Conservation (phyloP, 2,888 invertebrate genomes). For the Epirrhoe tristata region DNA sequence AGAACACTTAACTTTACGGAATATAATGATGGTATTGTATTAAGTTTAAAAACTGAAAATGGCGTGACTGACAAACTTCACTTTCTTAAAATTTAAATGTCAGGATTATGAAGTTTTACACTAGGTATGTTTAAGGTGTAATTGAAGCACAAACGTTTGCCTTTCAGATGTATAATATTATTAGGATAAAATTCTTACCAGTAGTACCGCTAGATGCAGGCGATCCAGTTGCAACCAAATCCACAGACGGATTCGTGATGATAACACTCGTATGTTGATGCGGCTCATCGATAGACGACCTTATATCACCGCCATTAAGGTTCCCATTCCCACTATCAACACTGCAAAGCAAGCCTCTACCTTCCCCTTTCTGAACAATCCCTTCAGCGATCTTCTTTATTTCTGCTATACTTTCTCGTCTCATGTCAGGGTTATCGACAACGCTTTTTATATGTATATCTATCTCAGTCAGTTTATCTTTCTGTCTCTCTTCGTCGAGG, state of each 20-base stretch:
- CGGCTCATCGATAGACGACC: slow-evolving; percentile 69
- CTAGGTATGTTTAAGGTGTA: too few species aligned
- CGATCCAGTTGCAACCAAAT: slow-evolving; percentile 82
- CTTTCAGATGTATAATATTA: background rate
- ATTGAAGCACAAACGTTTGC: too few species aligned
- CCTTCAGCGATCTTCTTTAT: slow-evolving; percentile 79
- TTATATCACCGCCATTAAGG: slow-evolving; percentile 69
- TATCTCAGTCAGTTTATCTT: slow-evolving; percentile 81
- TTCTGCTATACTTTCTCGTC: slow-evolving; percentile 79
- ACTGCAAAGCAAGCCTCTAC: slow-evolving; percentile 74
- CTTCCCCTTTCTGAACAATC: slow-evolving; percentile 81
- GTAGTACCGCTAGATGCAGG: slow-evolving; percentile 77
- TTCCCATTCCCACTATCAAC: slow-evolving; percentile 76
- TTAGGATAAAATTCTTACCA: slow-evolving; percentile 54
- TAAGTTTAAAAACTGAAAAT: too few species aligned
- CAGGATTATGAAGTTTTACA: too few species aligned
- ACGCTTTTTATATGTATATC: slow-evolving; percentile 76
- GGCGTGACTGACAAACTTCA: too few species aligned
- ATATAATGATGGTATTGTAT: too few species aligned
- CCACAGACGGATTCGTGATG: slow-evolving; percentile 90
- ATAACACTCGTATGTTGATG: slow-evolving; percentile 87
- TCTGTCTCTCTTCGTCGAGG: slow-evolving; percentile 72
- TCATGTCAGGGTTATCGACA: slow-evolving; percentile 78
- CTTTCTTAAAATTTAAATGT: too few species aligned
- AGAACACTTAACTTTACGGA: too few species aligned